These are phyloP conservation scores for Hydractinia symbiolongicarpus DNA, from an alignment of 30 jellyfish, hydroid and myxozoan species.

Conservation along the genomic window DNA sequence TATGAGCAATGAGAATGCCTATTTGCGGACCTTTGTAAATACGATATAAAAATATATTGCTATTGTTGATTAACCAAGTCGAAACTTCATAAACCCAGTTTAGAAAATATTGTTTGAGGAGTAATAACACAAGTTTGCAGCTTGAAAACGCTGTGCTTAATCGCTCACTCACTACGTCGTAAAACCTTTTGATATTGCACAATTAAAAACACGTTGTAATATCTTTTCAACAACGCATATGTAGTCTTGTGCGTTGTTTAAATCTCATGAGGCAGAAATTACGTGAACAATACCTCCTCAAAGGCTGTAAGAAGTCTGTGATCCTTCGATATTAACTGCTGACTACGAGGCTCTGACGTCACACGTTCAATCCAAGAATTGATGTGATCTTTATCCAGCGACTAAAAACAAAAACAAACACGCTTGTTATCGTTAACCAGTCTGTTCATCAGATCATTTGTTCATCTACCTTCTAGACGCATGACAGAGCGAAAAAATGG, in stretches of 20 bases:
- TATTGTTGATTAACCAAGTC: no score
- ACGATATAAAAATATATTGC: no score
- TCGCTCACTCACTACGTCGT: constrained; percentile 8
- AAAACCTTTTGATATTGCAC: background rate
- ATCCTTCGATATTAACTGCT: constrained; percentile 59
- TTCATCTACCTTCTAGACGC: no score
- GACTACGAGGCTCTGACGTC: constrained; percentile 53
- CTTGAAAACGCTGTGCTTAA: background rate
- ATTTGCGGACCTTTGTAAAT: no score
- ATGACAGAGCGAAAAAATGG: no score
- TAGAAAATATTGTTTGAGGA: background rate
- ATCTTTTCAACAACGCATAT: no score
- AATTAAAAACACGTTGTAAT: background rate
- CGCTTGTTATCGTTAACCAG: no score
- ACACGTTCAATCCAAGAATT: constrained; percentile 65
- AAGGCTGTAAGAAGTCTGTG: constrained; percentile 36
- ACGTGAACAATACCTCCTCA: constrained; percentile 49
- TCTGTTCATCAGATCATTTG: no score
- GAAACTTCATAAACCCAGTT: background rate
- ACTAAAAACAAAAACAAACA: constrained; percentile 32
- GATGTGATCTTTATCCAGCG: constrained; percentile 48
- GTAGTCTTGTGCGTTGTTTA: no score
- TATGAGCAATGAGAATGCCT: no score
- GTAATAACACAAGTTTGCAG: background rate
- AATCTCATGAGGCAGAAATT: no score